Conservation (phyloP, 2,797 vertebrate genomes). For the Limnodromus scolopaceus region DNA sequence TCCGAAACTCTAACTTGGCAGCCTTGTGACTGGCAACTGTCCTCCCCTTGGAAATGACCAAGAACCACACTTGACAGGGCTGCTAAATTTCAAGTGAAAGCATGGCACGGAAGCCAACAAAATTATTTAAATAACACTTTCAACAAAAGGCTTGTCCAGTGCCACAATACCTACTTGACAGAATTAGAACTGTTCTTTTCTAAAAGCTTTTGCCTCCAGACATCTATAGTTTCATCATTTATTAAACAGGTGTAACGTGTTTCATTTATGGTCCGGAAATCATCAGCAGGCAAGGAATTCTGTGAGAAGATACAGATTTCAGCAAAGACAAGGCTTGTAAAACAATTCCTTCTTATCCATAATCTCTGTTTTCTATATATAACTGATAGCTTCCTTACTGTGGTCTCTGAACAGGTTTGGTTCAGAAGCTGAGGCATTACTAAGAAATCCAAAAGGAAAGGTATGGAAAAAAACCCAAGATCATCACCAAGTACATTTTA, state of each 20-base stretch:
- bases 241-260: conserved; percentile 88
- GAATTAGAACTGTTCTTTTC: conserved; percentile 88
- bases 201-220: conserved; percentile 91
- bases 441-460: not conserved
- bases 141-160: conserved; percentile 53
- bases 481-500: not conserved
- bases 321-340: conserved; percentile 52
- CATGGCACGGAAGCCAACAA: conserved; percentile 52
- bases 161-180: conserved; percentile 87
- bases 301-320: conserved; percentile 75
- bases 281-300: conserved; percentile 86
- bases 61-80: conserved; percentile 51
- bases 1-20: conserved; percentile 30
- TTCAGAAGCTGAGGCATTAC: not conserved
- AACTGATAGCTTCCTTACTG: not conserved
- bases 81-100: conserved; percentile 58
- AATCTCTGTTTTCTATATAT: not conserved
- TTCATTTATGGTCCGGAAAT: conserved; percentile 91
- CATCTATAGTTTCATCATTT: conserved; percentile 90
- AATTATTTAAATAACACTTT: conserved; percentile 18
- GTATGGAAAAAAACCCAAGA: not conserved
- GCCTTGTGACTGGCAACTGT: not conserved
- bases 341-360: conserved; percentile 4
- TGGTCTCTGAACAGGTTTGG: not conserved
- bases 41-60: not conserved